Evolutionary conservation across 1,140 invertebrate genomes (phyloP), one percentile per base, ranked within the genome.

Genomic region (Anagrus nilaparvatae): DNA sequence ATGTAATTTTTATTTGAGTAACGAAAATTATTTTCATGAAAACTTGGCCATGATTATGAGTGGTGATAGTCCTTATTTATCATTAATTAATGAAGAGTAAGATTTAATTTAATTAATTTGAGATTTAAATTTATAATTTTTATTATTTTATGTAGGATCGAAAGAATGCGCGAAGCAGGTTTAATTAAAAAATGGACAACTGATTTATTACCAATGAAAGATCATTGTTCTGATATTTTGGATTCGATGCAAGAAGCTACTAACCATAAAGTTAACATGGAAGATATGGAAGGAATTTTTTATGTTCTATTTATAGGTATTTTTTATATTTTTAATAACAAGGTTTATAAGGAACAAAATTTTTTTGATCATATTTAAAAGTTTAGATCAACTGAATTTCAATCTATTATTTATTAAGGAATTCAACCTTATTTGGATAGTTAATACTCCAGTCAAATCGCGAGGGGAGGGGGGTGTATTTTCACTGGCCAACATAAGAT

Each of bases 231-330:
- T 67, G 77, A 75, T 51, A 70, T 71, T 2, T 56, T 66, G 5
- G 65, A 72, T 29, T 60, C 67, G 32, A 66, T 67, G 38, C 70
- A 75, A 5, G 80, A 81, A 60, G 83, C 81, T 6, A 77, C 77
- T 20, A 88, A 87, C 57, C 84, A 88, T 52, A 87, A 83, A 35
- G 85, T 92, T 4, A 84, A 87, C 54, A 72, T 90, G 47, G 72
- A 80, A 40, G 87, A 92, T 53, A 92, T 92, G 87, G 84, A 91
- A 60, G 89, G 87, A 20, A 89, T 82, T 30, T 89, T 88, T 67
- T 85, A 86, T 47, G 76, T 88, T 0, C 61, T 90, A 3, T 75
- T 83, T 44, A 62, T 87, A 20, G 84, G 85, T 84, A 75, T 60
- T 44, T 40, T 5, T 32, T 43, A 27, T 25, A 34, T 41, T 29